Conservation (phyloP, 2,113 vertebrate species). For the Holacanthus passer region DNA sequence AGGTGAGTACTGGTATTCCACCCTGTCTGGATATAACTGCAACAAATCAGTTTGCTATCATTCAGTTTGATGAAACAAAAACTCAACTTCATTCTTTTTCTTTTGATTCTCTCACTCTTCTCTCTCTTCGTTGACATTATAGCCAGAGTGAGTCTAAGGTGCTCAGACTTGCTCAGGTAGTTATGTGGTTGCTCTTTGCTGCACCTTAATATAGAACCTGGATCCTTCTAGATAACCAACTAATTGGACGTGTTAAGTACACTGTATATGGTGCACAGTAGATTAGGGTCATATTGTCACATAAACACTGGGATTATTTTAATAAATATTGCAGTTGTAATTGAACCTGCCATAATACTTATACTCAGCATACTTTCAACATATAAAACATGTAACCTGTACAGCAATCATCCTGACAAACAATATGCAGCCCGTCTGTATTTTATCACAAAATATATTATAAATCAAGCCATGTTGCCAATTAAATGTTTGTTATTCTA, state of each 20-base stretch:
- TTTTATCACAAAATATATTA: too few species aligned
- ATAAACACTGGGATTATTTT: background rate
- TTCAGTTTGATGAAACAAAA: background rate
- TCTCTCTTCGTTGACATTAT: background rate
- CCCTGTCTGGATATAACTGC: background rate
- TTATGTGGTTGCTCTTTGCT: slow-evolving; percentile 18
- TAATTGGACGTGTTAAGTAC: slow-evolving; percentile 51
- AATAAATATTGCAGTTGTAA: background rate
- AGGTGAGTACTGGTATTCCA: slow-evolving; percentile 84
- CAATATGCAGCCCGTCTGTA: too few species aligned
- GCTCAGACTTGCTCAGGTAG: background rate
- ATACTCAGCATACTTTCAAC: too few species aligned
- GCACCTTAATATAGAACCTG: slow-evolving; percentile 47
- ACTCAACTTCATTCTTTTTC: background rate
- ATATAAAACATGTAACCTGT: background rate
- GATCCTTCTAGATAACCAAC: slow-evolving; percentile 33
- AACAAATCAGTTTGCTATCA: background rate
- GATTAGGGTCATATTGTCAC: slow-evolving; percentile 6
- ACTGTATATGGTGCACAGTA: slow-evolving; percentile 26
- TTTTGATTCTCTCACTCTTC: background rate
- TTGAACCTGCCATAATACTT: background rate
- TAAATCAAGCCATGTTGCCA: too few species aligned
- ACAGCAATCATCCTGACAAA: background rate
- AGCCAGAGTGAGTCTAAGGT: background rate
- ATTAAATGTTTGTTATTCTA: too few species aligned